Evolutionary conservation across 2,888 invertebrate species (phyloP).

Genomic region (Drosophila vallismaia): DNA sequence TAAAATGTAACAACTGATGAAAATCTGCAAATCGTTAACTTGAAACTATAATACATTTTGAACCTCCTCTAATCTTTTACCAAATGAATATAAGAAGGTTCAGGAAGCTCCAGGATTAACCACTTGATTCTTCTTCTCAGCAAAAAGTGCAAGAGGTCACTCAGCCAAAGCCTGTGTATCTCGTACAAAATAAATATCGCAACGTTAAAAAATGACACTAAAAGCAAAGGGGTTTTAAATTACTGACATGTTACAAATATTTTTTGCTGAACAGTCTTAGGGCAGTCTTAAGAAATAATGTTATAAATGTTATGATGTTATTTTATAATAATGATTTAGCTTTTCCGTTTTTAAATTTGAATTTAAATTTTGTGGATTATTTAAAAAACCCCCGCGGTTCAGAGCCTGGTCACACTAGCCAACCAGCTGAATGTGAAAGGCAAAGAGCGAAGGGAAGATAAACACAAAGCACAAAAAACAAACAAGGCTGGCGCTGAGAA

Average conservation of each 20-base stretch:
- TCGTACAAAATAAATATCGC: not conserved
- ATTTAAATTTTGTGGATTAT: not conserved
- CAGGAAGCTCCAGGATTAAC: not conserved
- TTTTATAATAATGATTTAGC: no score
- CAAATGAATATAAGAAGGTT: not conserved
- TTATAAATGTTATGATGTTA: no score
- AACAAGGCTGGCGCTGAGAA: slow-evolving; percentile 67
- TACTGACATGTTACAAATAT: no score
- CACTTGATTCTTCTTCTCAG: not conserved
- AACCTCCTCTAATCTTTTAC: not conserved
- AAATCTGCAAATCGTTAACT: no score
- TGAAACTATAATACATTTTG: not conserved
- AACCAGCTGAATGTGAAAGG: not conserved
- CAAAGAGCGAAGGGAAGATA: slow-evolving; percentile 20
- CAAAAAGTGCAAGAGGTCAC: not conserved
- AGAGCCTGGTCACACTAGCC: not conserved
- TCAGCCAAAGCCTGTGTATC: not conserved
- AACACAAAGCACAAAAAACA: slow-evolving; percentile 67
- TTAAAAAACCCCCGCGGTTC: not conserved
- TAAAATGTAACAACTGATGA: not conserved
- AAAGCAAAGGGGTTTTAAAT: not conserved
- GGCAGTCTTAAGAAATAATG: no score
- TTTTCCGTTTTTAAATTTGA: no score
- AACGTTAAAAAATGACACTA: not conserved
- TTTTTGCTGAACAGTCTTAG: no score